These are phyloP conservation scores for Poecilia latipinna DNA, from an alignment of 2,113 vertebrate genomes.

Conservation along the genomic window DNA sequence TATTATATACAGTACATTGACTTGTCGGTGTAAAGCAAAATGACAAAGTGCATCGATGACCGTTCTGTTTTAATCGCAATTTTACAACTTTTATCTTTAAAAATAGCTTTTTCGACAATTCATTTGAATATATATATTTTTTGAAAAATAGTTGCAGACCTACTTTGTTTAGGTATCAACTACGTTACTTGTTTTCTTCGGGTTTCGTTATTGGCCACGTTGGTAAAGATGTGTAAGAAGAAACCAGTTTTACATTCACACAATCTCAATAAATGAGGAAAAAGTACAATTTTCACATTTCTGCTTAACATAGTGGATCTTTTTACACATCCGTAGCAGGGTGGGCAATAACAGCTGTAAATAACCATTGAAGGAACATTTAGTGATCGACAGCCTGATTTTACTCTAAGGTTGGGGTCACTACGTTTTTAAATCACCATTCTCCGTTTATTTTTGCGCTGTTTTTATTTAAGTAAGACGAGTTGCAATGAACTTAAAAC, in stretches of 20 bases:
- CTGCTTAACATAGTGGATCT: neutral
- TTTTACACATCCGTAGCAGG: neutral
- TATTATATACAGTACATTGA: slow-evolving; percentile 85
- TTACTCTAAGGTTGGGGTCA: neutral
- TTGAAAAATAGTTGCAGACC: slow-evolving; percentile 48
- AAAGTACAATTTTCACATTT: too few species aligned
- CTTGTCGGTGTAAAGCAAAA: slow-evolving; percentile 54
- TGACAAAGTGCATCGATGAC: slow-evolving; percentile 64
- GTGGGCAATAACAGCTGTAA: neutral
- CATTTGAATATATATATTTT: slow-evolving; percentile 29
- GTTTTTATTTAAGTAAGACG: neutral
- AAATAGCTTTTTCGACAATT: slow-evolving; percentile 65
- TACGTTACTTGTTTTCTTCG: slow-evolving; percentile 34
- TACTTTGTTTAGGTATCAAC: slow-evolving; percentile 73
- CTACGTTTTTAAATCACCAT: neutral
- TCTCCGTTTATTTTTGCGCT: too few species aligned
- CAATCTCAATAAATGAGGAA: too few species aligned
- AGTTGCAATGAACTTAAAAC: too few species aligned
- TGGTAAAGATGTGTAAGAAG: neutral
- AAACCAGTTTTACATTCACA: neutral
- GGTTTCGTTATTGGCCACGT: slow-evolving; percentile 39
- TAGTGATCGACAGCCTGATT: neutral
- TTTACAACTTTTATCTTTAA: slow-evolving; percentile 87
- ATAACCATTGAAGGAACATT: neutral
- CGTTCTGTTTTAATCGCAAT: slow-evolving; percentile 75